Base-by-base conservation (phyloP, 2,797 vertebrate genomes). In the Eidolon dupreanum region DNA sequence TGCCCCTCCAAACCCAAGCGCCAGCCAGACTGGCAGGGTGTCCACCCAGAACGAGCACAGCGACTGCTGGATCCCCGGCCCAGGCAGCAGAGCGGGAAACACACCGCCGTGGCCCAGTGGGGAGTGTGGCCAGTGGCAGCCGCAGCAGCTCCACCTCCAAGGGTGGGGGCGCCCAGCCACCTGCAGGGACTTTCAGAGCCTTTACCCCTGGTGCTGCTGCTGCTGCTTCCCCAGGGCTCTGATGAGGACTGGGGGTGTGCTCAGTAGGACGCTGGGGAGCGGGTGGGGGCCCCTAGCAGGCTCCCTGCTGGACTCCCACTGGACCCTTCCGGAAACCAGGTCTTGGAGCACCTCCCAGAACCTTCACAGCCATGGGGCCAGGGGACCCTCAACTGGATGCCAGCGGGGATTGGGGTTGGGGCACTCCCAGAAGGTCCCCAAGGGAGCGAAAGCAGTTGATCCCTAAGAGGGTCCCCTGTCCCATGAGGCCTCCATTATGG, bases 91-190 rank as follows among this genome's bases (percentile, higher is more conserved):
- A 26, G 24, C 8, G 36, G 59, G 49, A 71, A 63, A 63, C 13
- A 13, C 15, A 28, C 8, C 61, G 57, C 28, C 36, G 55, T 55
- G 41, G 20, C n/a, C 36, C 33, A 8, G 28, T 20, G 24, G 6
- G 36, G 10, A 2, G 0, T 0, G 1, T 26, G 19, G 20, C 8
- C 51, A 51, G 33, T 2, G 57, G 51, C 36, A 33, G 46, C 8
- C 22, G 24, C 33, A 43, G 36, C 61, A 38, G 36, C 19, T 41
- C 36, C 73, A 31, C n/a, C 12, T 55, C 38, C 55, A 4, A 73
- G 73, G 41, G 61, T 2, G 38, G 86, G 41, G 11, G 15, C 3
- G 9, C 43, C 26, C 28, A 20, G 53, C 6, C 12, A 24, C 46
- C n/a, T 12, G 28, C 10, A 1, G 17, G 16, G 38, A 70, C 12